Evolutionary conservation across 2,797 vertebrate genomes (phyloP), one percentile per base, ranked within the genome.

Genomic region (Manis crassicaudata): DNA sequence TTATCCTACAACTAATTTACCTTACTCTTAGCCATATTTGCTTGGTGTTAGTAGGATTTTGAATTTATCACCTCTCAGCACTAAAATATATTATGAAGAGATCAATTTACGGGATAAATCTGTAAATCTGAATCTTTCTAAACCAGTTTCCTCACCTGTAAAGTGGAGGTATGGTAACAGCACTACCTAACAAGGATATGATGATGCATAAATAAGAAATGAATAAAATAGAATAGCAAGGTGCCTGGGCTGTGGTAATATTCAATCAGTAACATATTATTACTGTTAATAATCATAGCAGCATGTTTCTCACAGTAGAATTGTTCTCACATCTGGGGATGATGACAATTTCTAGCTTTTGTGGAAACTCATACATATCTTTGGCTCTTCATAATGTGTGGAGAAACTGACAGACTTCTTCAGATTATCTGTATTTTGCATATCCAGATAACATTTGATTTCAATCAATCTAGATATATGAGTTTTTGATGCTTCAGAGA

Each of bases 111-210:
- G 9, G 14, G 88, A 20, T 52, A 50, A 83, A 85, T n/a, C 37
- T 1, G 81, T 27, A 2, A 32, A 60, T 32, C 65, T 35, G 6
- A 70, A 87, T 35, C 32, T n/a, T 29, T 85, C 17, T 63, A 76
- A 89, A 70, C 5, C 32, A 27, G 6, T 75, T 89, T 79, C 68
- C 4, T 89, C 21, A 86, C 95, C 50, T 95, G 92, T 96, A 97
- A 88, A 94, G 43, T 91, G 75, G 76, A 97, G 93, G 1, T 37
- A 81, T 29, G 35, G 6, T 84, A 46, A 89, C 50, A 46, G 0
- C 6, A 79, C 17, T 56, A 25, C 20, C 32, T 50, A 35, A 79
- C 8, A 60, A 82, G 7, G 21, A 88, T 52, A 60, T 90, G 50
- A 67, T 25, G 9, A 62, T 43, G 9, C 70, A 62, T n/a, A 67